A percentile compares a stretch with the other conserved stretches of the same genome.
These are phyloP conservation scores for Synanthedon formicaeformis DNA, from an alignment of 2,888 invertebrate genomes.

Conservation along the genomic window DNA sequence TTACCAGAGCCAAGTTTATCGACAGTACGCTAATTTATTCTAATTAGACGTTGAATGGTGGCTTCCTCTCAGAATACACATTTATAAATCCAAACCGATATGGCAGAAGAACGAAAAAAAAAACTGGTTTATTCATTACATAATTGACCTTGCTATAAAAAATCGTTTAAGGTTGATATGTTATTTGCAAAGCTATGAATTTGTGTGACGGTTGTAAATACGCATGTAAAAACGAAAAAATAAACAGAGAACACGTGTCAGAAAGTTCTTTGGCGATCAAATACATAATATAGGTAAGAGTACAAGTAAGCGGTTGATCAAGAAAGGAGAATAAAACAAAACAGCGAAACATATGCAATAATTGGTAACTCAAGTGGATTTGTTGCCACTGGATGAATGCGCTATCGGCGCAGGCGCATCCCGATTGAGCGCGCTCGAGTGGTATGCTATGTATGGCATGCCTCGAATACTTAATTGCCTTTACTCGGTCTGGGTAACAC, in stretches of 20 bases:
- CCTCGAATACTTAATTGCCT: constrained; percentile 42
- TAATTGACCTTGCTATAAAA: constrained; percentile 18
- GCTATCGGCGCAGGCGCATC: constrained; percentile 28
- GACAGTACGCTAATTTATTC: constrained; percentile 18
- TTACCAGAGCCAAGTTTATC: not conserved
- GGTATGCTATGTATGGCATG: constrained; percentile 21
- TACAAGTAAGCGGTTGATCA: no score
- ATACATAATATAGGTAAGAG: no score
- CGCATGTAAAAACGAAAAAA: no score
- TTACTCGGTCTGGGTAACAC: constrained; percentile 29
- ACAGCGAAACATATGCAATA: not conserved
- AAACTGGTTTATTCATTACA: no score
- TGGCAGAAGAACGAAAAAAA: constrained; percentile 6
- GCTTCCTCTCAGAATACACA: constrained; percentile 26
- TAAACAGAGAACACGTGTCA: no score
- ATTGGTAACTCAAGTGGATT: not conserved
- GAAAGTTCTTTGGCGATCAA: no score
- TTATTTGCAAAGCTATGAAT: not conserved
- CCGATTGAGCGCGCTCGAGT: constrained; percentile 42
- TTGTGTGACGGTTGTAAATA: no score
- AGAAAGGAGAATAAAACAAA: no score
- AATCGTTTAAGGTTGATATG: not conserved
- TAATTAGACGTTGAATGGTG: constrained; percentile 23
- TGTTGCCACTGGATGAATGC: not conserved
- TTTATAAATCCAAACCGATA: constrained; percentile 18